A percentile compares a stretch with the other conserved stretches of the same genome.
Evolutionary conservation across 2,888 invertebrate genomes (phyloP).

Genomic region (Protodeltote pygarga): DNA sequence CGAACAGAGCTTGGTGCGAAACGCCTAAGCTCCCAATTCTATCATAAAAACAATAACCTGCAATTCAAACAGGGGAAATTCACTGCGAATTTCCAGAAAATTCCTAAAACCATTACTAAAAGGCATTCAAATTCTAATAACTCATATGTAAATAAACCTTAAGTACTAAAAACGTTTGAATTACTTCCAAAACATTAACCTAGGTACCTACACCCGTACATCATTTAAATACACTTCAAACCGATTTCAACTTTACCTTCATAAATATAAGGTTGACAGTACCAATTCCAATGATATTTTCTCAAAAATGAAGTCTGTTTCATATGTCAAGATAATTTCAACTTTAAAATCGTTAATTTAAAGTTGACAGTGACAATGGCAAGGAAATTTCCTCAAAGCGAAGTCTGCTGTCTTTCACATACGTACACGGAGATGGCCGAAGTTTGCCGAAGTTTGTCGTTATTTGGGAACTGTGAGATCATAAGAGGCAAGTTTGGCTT

Average conservation of each 20-base stretch:
- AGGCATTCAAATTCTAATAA: conserved; percentile 1
- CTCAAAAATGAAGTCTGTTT: conserved; percentile 6
- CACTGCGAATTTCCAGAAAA: too few relatives aligned
- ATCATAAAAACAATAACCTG: too few relatives aligned
- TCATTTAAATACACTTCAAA: conserved; percentile 1
- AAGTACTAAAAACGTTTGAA: not conserved
- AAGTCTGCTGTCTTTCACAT: conserved; percentile 14
- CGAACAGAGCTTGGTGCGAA: too few relatives aligned
- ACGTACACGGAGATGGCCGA: too few relatives aligned
- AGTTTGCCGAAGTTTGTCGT: conserved; percentile 16
- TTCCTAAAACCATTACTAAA: not conserved
- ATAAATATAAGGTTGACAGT: conserved; percentile 2
- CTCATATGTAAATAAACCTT: not conserved
- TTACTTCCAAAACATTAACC: conserved; percentile 14
- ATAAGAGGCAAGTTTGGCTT: conserved; percentile 20
- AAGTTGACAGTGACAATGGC: not conserved
- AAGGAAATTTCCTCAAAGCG: conserved; percentile 3
- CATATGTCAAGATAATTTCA: conserved; percentile 7
- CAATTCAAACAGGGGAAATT: too few relatives aligned
- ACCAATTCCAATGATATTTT: not conserved
- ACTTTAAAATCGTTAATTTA: not conserved
- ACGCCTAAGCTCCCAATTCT: too few relatives aligned
- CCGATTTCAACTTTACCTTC: conserved; percentile 1
- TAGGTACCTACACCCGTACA: conserved; percentile 3
- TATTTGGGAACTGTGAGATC: too few relatives aligned